These are phyloP conservation scores for Mellivora capensis DNA, from an alignment of 2,113 vertebrate genomes.

Conservation along the genomic window DNA sequence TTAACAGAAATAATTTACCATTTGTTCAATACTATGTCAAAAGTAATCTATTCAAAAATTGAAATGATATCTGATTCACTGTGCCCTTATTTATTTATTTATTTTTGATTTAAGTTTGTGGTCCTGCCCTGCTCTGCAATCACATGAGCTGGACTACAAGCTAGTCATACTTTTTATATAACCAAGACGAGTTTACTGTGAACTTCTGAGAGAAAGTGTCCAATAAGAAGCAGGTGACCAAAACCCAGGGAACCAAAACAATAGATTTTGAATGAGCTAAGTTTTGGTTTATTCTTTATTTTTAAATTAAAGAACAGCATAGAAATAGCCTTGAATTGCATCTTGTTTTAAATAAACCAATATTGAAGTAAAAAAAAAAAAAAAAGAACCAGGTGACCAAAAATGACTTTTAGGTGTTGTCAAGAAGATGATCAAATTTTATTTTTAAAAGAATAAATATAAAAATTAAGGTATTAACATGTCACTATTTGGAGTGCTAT, in stretches of 20 bases:
- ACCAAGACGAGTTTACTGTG: neutral
- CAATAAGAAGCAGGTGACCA: neutral
- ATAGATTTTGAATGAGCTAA: neutral
- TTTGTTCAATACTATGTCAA: neutral
- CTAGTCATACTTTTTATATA: neutral
- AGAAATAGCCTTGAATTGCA: neutral
- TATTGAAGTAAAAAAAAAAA: neutral
- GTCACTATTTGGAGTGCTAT: neutral
- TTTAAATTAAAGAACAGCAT: neutral
- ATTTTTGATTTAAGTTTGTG: neutral
- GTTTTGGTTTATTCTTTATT: neutral
- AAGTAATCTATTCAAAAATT: conserved; percentile 35
- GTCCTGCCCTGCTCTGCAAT: neutral
- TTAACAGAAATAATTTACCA: conserved; percentile 10
- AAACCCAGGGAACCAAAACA: neutral
- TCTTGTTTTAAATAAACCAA: neutral
- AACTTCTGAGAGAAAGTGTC: neutral
- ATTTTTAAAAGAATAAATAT: neutral
- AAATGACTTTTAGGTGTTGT: neutral
- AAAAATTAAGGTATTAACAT: neutral
- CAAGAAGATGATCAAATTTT: neutral
- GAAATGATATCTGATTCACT: neutral
- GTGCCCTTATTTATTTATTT: neutral
- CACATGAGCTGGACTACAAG: neutral
- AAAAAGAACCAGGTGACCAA: neutral